Conservation (phyloP, 2,113 vertebrate species). For the Calyptommatus sinebrachiatus region DNA sequence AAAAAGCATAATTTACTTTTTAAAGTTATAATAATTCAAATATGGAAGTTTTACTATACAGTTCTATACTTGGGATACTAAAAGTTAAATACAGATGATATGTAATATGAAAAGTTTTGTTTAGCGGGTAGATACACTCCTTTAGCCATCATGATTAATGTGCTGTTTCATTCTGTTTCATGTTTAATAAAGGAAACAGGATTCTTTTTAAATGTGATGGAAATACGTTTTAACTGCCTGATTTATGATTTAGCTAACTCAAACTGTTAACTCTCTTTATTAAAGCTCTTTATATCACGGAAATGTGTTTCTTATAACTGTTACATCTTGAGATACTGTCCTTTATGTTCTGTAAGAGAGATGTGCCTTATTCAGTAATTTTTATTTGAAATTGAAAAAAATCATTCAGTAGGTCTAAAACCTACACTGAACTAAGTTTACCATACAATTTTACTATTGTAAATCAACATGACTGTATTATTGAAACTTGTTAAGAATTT, state of each 20-base stretch:
- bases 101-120: constrained; percentile 27
- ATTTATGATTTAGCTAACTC: constrained; percentile 35
- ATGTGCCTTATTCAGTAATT: background rate
- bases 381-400: background rate
- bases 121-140: constrained; percentile 33
- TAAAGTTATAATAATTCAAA: constrained; percentile 1
- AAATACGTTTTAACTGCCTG: constrained; percentile 15
- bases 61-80: background rate
- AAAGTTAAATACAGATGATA: constrained; percentile 8
- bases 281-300: constrained; percentile 29
- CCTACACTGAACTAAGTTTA: background rate
- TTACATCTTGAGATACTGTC: constrained; percentile 4
- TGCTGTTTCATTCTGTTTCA: constrained; percentile 35
- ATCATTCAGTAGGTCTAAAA: background rate
- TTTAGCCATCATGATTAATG: constrained; percentile 36
- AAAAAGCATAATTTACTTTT: constrained; percentile 26
- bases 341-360: constrained; percentile 14
- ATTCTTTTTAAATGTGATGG: constrained; percentile 29
- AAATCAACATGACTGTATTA: background rate
- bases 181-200: constrained; percentile 32
- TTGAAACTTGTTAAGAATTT: background rate
- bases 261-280: constrained; percentile 8
- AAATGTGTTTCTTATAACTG: constrained; percentile 24
- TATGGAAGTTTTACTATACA: background rate
- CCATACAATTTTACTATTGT: background rate